Evolutionary conservation across 2,888 invertebrate species (phyloP).

Genomic region (Chrysolina americana): DNA sequence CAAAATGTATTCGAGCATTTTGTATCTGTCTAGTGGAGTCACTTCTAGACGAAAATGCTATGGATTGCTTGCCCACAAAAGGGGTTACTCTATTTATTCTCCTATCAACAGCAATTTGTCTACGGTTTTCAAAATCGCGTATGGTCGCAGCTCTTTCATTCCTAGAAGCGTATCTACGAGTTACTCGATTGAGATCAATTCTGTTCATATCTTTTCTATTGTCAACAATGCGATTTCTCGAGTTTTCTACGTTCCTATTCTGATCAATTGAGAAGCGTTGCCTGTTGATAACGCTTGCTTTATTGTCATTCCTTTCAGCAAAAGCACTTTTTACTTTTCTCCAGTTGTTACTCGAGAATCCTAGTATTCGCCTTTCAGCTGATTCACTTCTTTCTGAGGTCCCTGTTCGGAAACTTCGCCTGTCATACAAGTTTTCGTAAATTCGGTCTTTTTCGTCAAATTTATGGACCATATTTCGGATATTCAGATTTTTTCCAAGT

Average conservation of each 20-base stretch:
- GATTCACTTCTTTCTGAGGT: conserved; percentile 27
- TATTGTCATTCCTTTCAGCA: too few species aligned
- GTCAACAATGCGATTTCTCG: not conserved
- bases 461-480: conserved; percentile 27
- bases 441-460: conserved; percentile 41
- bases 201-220: not conserved
- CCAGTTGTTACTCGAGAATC: not conserved
- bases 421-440: conserved; percentile 46
- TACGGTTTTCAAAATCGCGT: not conserved
- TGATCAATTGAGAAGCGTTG: not conserved
- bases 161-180: not conserved
- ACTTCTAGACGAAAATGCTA: conserved; percentile 40
- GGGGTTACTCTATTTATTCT: not conserved
- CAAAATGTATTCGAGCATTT: conserved; percentile 34
- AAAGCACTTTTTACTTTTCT: not conserved
- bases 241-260: conserved; percentile 13
- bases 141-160: not conserved
- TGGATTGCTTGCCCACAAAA: not conserved
- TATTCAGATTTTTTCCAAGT: not conserved
- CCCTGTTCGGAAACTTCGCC: conserved; percentile 48
- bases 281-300: too few species aligned
- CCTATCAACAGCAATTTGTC: not conserved
- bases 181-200: not conserved
- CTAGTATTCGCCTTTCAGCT: not conserved
- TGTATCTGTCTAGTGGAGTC: conserved; percentile 45